Base-by-base conservation (phyloP, 2,113 vertebrate genomes). In the Epinephelus fuscoguttatus region DNA sequence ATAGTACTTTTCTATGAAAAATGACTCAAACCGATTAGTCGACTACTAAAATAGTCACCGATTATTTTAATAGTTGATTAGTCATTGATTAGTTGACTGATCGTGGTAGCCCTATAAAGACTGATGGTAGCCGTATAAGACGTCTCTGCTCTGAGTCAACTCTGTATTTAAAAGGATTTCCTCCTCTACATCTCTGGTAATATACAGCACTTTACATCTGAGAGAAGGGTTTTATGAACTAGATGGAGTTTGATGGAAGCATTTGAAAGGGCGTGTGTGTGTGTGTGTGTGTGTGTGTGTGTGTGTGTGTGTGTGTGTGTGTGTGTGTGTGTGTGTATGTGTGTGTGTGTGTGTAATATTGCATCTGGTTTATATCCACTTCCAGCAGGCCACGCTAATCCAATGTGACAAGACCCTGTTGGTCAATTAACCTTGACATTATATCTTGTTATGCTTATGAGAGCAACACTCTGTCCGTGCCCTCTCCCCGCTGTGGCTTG, bases 401-500 rank as follows among this genome's bases (percentile, higher is more conserved):
- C 84, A 88, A 89, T 91, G 80, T 90, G 94, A 93, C 92, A 92
- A 81, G 84, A 91, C 82, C 21, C 83, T 92, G 92, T 93, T 92
- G 93, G 92, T 94, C 93, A 94, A 94, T 95, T 95, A 95, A 94
- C 94, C 94, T 93, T 89, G 75, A 90, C 85, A 88, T 91, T 90
- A 92, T 74, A 90, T 89, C 92, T 91, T 86, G 92, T 93, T 93
- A 91, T 81, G 90, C 84, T 87, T 63, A 79, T 21, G 75, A 88
- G 80, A 90, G 82, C 85, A 75, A 59, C 72, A 63, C 61, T 42
- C 47, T 4, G 87, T 74, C 72, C 30, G 60, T 12, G 77, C n/a
- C 83, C 81, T 83, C 71, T 81, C 56, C 80, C 71, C n/a, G 23
- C 80, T 75, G 87, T 52, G 82, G 62, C 53, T 71, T 62, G n/a